These are phyloP conservation scores for Rhinoderma darwinii DNA, from an alignment of 2,113 vertebrate genomes.

Conservation along the genomic window DNA sequence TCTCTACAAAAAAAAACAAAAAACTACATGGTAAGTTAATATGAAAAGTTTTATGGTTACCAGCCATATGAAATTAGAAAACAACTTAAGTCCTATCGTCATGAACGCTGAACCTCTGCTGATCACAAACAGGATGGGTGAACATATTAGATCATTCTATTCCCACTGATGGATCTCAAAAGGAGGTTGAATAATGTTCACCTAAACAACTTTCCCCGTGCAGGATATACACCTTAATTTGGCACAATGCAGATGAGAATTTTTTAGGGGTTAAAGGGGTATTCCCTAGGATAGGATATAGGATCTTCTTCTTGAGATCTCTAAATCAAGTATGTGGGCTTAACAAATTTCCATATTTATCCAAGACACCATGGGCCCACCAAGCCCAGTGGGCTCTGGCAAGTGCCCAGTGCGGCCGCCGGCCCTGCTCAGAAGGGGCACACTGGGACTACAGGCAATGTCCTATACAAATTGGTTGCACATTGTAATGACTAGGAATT, in stretches of 20 bases:
- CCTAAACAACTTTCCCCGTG: background rate
- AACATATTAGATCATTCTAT: background rate
- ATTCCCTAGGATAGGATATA: too few relatives aligned
- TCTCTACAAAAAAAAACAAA: conserved; percentile 66
- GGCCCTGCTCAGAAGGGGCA: too few relatives aligned
- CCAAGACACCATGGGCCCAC: too few relatives aligned
- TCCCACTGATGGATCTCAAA: background rate
- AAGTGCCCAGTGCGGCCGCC: too few relatives aligned
- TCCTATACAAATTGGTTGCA: too few relatives aligned
- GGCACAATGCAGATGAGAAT: background rate
- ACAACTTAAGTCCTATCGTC: background rate
- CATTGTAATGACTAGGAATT: too few relatives aligned
- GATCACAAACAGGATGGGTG: background rate
- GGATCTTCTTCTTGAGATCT: too few relatives aligned
- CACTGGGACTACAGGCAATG: too few relatives aligned
- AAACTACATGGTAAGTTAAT: conserved; percentile 73
- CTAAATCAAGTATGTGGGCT: too few relatives aligned
- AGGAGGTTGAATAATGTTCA: background rate
- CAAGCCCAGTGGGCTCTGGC: too few relatives aligned
- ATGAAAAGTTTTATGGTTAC: conserved; percentile 87
- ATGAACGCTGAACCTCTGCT: background rate
- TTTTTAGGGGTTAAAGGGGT: background rate
- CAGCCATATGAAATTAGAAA: conserved; percentile 93
- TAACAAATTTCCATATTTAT: too few relatives aligned
- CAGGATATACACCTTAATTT: background rate